Evolutionary conservation across 1,140 invertebrate species (phyloP).

Genomic region (Spodoptera litura): DNA sequence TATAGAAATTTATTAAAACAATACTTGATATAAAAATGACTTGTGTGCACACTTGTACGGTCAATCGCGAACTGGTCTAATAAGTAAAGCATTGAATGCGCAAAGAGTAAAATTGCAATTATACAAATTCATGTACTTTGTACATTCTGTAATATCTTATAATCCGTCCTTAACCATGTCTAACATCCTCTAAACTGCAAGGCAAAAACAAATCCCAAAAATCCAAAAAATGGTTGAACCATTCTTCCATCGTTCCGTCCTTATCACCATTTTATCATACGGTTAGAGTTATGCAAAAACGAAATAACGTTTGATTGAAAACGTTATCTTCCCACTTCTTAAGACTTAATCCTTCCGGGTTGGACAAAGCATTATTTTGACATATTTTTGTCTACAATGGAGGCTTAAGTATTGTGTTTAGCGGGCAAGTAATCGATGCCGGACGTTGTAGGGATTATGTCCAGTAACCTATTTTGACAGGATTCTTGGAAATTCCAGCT

Average conservation of each 20-base stretch:
- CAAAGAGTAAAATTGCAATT: too few species aligned
- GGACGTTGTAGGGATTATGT: conserved; percentile 64
- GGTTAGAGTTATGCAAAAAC: conserved; percentile 31
- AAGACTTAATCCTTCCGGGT: conserved; percentile 68
- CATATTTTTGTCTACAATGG: conserved; percentile 62
- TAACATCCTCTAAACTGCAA: background rate
- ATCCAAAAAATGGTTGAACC: background rate
- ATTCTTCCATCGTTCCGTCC: conserved; percentile 3
- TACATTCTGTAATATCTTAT: too few species aligned
- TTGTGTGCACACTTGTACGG: too few species aligned
- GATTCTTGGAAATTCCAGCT: conserved; percentile 63
- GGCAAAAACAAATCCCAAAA: conserved; percentile 1
- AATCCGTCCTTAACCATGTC: too few species aligned
- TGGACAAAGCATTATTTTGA: conserved; percentile 67
- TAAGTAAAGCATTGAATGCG: too few species aligned
- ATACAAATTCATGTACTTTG: too few species aligned
- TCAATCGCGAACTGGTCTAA: too few species aligned
- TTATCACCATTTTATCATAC: conserved; percentile 24
- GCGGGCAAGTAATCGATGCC: conserved; percentile 73
- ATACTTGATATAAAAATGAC: too few species aligned
- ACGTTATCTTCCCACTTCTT: conserved; percentile 18
- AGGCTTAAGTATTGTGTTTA: conserved; percentile 56
- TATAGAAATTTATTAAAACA: too few species aligned
- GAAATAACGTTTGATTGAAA: conserved; percentile 38
- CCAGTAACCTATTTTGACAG: conserved; percentile 65